Percentiles rank a stretch among this genome's conserved stretches.
Evolutionary conservation across 2,113 vertebrate species (phyloP).

Genomic region (Eptesicus fuscus): DNA sequence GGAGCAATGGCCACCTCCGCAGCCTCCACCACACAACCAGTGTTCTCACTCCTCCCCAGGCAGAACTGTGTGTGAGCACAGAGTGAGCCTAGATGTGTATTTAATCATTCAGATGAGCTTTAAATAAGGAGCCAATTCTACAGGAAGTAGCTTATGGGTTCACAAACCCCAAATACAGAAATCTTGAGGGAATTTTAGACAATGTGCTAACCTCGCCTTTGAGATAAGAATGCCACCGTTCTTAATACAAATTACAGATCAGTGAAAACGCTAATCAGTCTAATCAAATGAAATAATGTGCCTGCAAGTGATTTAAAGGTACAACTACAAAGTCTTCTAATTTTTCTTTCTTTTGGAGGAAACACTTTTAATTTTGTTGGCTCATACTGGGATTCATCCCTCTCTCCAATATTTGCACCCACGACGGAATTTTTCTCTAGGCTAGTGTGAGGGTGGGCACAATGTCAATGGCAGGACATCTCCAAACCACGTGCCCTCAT

Average conservation of each 20-base stretch:
- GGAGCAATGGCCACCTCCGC: neutral
- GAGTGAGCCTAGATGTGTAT: no score
- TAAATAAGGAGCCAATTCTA: neutral
- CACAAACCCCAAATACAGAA: neutral
- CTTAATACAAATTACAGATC: neutral
- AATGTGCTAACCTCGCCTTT: neutral
- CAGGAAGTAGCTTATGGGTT: neutral
- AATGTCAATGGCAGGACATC: neutral
- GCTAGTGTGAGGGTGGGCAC: neutral
- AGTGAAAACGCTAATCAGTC: neutral
- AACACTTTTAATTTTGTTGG: neutral
- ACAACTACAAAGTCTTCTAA: neutral
- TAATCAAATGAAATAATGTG: neutral
- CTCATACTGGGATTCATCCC: neutral
- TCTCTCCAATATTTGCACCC: neutral
- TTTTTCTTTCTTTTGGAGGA: neutral
- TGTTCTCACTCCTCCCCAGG: no score
- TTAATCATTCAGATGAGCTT: neutral
- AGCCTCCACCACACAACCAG: no score
- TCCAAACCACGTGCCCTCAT: rapidly evolving
- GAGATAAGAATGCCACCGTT: neutral
- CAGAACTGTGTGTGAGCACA: no score
- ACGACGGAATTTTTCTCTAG: neutral
- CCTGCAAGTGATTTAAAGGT: neutral
- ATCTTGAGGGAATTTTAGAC: neutral